phyloP scores from a whole-genome alignment of 2,888 invertebrate species.

The Dioctria rufipes region DNA sequence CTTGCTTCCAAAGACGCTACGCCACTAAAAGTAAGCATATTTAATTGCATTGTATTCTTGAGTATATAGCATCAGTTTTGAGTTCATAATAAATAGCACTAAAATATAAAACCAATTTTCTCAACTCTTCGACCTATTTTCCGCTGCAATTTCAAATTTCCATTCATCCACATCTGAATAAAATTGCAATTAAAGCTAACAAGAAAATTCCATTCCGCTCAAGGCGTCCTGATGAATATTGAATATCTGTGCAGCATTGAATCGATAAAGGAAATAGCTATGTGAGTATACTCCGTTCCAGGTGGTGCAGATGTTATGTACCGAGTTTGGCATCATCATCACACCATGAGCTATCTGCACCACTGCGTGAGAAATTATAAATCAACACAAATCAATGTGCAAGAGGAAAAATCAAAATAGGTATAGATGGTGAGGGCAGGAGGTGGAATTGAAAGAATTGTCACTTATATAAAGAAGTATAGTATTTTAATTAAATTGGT shows the following conservation, averaged over 20 bases:
- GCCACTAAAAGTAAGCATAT: no score
- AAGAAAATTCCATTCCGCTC: conserved; percentile 46
- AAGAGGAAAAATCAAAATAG: conserved; percentile 33
- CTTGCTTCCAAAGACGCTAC: no score
- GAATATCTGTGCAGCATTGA: conserved; percentile 34
- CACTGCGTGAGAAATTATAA: conserved; percentile 36
- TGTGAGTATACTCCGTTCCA: background rate
- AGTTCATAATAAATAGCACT: background rate
- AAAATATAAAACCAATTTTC: conserved; percentile 7
- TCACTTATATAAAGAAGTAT: background rate
- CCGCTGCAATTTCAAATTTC: conserved; percentile 29
- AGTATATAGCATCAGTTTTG: no score
- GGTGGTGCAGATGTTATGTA: background rate
- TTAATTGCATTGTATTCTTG: no score
- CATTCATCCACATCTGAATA: conserved; percentile 28
- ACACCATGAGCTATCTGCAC: background rate
- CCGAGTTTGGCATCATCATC: conserved; percentile 8
- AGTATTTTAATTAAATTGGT: conserved; percentile 27
- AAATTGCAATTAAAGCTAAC: conserved; percentile 49
- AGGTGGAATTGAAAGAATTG: background rate
- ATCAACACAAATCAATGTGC: conserved; percentile 38
- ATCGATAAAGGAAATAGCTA: background rate
- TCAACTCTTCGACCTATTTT: conserved; percentile 29
- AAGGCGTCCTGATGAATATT: conserved; percentile 44
- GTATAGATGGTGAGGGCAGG: conserved; percentile 1